Percentiles rank a stretch among this genome's conserved stretches.
These are phyloP conservation scores for Sipha flava DNA, from an alignment of 1,140 invertebrate genomes.

Conservation along the genomic window DNA sequence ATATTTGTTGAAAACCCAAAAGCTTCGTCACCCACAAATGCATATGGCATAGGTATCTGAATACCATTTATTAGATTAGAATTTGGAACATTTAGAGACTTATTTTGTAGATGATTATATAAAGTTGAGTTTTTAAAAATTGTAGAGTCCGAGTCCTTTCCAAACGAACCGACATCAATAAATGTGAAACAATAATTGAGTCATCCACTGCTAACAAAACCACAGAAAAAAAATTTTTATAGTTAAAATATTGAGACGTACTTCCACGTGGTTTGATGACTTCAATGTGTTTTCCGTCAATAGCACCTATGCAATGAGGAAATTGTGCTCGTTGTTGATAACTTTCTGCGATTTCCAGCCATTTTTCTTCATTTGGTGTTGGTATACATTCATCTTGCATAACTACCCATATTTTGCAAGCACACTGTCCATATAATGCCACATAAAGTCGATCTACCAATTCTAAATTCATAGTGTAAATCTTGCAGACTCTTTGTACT, in stretches of 20 bases:
- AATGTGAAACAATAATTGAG: no score
- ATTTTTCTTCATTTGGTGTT: neutral
- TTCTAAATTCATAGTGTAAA: slow-evolving; percentile 35
- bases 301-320: neutral
- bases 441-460: slow-evolving; percentile 37
- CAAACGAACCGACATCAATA: no score
- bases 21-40: no score
- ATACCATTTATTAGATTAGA: neutral
- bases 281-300: slow-evolving; percentile 24
- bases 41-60: neutral
- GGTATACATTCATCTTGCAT: neutral
- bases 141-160: no score
- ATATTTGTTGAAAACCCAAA: slow-evolving; percentile 41
- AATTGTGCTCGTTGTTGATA: slow-evolving; percentile 1
- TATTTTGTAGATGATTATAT: no score
- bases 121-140: no score
- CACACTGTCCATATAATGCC: slow-evolving; percentile 35
- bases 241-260: neutral
- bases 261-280: neutral
- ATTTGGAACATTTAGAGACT: neutral
- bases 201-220: no score
- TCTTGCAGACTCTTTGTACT: slow-evolving; percentile 35
- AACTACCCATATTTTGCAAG: slow-evolving; percentile 21
- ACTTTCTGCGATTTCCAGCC: neutral
- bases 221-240: slow-evolving; percentile 42